Evolutionary conservation across 1,140 invertebrate genomes (phyloP).

Genomic region (Tetragnatha versicolor): DNA sequence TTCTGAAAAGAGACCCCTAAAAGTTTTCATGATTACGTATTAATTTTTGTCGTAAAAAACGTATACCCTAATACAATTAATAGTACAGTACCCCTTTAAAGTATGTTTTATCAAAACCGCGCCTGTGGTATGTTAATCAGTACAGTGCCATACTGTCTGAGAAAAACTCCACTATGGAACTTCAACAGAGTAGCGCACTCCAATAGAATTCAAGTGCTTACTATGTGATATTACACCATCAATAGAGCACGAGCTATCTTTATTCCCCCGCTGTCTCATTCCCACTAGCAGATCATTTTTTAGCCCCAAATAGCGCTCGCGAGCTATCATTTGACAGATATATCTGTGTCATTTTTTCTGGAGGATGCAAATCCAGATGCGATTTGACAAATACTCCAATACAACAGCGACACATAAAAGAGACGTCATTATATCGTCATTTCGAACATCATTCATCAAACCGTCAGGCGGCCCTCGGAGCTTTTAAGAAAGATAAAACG

Average conservation of each 20-base stretch:
- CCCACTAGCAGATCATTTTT: constrained; percentile 2
- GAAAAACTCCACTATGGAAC: too few species aligned
- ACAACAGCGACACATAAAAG: constrained; percentile 47
- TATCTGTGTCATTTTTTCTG: constrained; percentile 44
- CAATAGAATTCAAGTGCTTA: neutral
- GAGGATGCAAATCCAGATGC: constrained; percentile 38
- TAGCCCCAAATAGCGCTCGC: constrained; percentile 19
- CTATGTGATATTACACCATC: constrained; percentile 3
- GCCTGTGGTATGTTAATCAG: too few species aligned
- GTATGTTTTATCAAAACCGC: too few species aligned
- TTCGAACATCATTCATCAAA: constrained; percentile 49
- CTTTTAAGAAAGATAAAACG: constrained; percentile 48
- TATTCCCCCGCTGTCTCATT: neutral
- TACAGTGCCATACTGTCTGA: too few species aligned
- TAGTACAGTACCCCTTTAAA: too few species aligned
- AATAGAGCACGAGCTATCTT: constrained; percentile 14
- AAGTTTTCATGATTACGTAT: too few species aligned
- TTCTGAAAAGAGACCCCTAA: too few species aligned
- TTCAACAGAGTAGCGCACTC: too few species aligned
- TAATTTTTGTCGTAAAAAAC: too few species aligned
- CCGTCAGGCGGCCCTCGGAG: constrained; percentile 7
- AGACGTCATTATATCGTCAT: constrained; percentile 51
- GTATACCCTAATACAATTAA: too few species aligned
- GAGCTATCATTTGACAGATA: constrained; percentile 36
- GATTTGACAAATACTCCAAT: constrained; percentile 53